Conservation (phyloP, 2,888 invertebrate genomes). For the Drosophila limbata region DNA sequence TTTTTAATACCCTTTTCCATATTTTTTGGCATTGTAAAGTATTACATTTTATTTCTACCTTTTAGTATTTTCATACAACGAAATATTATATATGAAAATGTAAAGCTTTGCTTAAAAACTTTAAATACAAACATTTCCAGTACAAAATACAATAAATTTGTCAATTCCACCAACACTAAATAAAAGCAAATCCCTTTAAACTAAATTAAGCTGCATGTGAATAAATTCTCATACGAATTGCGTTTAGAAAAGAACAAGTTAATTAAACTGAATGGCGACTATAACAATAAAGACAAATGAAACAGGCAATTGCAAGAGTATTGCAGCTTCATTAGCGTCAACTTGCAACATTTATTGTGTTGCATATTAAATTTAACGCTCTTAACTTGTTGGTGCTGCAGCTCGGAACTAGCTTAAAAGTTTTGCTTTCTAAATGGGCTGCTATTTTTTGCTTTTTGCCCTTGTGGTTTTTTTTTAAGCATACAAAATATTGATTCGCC, state of each 20-base stretch:
- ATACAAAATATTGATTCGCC: constrained; percentile 68
- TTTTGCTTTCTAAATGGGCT: constrained; percentile 37
- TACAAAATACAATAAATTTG: neutral
- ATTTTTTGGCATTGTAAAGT: no score
- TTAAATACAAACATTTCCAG: neutral
- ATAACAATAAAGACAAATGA: constrained; percentile 12
- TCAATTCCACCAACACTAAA: neutral
- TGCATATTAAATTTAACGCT: constrained; percentile 40
- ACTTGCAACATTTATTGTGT: constrained; percentile 16
- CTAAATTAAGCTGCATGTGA: neutral
- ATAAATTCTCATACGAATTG: neutral
- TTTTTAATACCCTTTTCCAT: no score
- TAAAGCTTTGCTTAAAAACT: no score
- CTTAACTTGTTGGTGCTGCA: constrained; percentile 40
- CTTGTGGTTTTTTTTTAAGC: constrained; percentile 3
- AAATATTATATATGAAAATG: no score
- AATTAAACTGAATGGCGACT: neutral
- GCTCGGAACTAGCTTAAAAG: constrained; percentile 25
- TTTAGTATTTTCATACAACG: no score
- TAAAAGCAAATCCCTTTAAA: neutral
- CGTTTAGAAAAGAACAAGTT: neutral
- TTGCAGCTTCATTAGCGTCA: constrained; percentile 8
- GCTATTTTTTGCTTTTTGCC: constrained; percentile 8
- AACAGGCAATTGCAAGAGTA: constrained; percentile 10
- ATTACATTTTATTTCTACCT: no score